Evolutionary conservation across 2,888 invertebrate genomes (phyloP), one percentile per base, ranked within the genome.

Genomic region (Lasius fuliginosus): DNA sequence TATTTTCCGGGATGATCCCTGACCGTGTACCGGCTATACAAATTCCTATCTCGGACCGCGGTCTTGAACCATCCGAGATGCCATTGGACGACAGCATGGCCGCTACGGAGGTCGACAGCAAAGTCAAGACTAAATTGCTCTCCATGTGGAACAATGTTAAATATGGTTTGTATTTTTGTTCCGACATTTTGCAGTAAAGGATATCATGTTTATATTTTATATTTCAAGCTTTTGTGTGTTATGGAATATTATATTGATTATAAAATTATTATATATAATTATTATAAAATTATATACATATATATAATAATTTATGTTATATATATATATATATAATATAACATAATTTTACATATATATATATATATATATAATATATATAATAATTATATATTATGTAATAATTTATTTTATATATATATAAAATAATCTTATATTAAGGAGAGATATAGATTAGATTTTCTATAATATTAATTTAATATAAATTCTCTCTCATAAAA

Each of bases 61-160:
- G 18, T n/a, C n/a, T 53, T 2, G 53, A 8, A 53, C n/a, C 53
- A 53, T 82, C 87, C 42, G 93, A 92, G 76, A 60, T 91, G 49
- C 88, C 90, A 30, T 75, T 92, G 85, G 92, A 93, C 67, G 94
- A 94, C 73, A 85, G 91, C 3, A 88, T 85, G 0, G 88, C 91
- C 12, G 88, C 89, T 18, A 93, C 95, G 30, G 97, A 97, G 93
- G 96, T 96, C 82, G 97, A 97, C 94, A 96, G 97, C 92, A 98
- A 97, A 95, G 97, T 98, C 89, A 98, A 98, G 95, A 97, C 97
- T 40, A 97, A 97, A 88, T 95, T 98, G 75, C 95, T 98, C 92
- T 98, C 98, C 60, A 97, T 98, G 96, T 98, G 98, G 98, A 98
- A 98, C 95, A 98, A 98, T 95, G 97, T 98, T 84, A 98, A 98